Conservation (phyloP, 2,797 vertebrate genomes). For the Sylvia borin region DNA sequence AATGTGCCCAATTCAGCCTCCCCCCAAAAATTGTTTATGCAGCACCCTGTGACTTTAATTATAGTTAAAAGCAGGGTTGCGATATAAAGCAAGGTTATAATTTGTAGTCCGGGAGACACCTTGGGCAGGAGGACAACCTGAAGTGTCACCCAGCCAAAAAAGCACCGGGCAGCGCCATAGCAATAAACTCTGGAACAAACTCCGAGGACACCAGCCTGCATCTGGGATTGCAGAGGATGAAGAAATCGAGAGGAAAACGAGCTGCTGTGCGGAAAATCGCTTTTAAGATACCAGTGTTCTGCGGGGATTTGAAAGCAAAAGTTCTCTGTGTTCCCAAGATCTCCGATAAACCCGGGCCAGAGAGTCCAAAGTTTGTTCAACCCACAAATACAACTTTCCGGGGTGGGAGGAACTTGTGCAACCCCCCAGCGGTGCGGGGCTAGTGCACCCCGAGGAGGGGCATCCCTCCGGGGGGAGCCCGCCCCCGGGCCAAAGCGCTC, state of each 20-base stretch:
- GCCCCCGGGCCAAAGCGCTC: neutral
- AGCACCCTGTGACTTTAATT: constrained; percentile 14
- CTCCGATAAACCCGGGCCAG: constrained; percentile 21
- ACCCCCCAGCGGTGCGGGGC: neutral
- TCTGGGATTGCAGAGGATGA: neutral
- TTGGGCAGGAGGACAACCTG: constrained; percentile 33
- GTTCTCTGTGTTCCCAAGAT: neutral
- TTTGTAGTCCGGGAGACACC: constrained; percentile 49
- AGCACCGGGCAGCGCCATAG: neutral
- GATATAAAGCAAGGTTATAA: constrained; percentile 52
- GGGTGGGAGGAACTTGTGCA: neutral
- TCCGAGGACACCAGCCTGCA: neutral
- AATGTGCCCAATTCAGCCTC: neutral
- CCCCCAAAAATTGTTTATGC: neutral
- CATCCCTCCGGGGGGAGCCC: neutral
- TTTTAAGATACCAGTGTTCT: neutral
- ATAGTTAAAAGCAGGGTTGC: constrained; percentile 28
- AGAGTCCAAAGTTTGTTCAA: constrained; percentile 41
- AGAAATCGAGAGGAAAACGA: neutral
- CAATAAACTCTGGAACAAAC: neutral
- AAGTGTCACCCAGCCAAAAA: constrained; percentile 21
- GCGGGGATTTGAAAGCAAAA: neutral
- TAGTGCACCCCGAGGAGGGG: neutral
- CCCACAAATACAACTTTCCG: neutral
- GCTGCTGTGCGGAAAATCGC: neutral